These are phyloP conservation scores for Copsychus sechellarum DNA, from an alignment of 2,113 vertebrate species.

Conservation along the genomic window DNA sequence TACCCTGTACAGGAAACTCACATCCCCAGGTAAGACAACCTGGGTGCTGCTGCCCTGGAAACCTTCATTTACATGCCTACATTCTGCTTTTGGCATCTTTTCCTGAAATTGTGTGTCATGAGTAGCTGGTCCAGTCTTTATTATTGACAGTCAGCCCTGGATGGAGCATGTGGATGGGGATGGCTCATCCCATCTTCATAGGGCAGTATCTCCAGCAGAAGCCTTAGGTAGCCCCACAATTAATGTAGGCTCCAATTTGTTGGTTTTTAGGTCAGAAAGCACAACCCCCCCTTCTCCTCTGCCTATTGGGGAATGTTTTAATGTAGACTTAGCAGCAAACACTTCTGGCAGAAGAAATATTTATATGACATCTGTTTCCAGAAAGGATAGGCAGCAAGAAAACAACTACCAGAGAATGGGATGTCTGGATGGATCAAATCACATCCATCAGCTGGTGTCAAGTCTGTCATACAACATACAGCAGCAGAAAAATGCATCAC, in stretches of 20 bases:
- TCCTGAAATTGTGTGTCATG: background rate
- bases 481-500: background rate
- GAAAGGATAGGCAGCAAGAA: background rate
- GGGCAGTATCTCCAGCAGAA: rapidly evolving
- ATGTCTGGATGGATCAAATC: background rate
- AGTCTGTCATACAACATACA: background rate
- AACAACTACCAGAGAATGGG: background rate
- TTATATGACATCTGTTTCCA: background rate
- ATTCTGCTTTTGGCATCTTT: background rate
- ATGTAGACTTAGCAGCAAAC: background rate
- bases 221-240: background rate
- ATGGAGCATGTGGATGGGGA: background rate
- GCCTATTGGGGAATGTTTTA: background rate
- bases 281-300: background rate
- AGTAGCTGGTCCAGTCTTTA: background rate
- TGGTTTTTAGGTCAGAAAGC: background rate
- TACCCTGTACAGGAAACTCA: background rate
- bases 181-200: background rate
- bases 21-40: background rate
- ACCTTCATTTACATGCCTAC: background rate
- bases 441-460: background rate
- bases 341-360: background rate
- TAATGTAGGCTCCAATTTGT: rapidly evolving
- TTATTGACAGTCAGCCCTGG: background rate
- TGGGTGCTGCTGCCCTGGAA: background rate